phyloP scores from a whole-genome alignment of 53 echinoderm and acorn worm genomes.

The Echinarachnius parma region DNA sequence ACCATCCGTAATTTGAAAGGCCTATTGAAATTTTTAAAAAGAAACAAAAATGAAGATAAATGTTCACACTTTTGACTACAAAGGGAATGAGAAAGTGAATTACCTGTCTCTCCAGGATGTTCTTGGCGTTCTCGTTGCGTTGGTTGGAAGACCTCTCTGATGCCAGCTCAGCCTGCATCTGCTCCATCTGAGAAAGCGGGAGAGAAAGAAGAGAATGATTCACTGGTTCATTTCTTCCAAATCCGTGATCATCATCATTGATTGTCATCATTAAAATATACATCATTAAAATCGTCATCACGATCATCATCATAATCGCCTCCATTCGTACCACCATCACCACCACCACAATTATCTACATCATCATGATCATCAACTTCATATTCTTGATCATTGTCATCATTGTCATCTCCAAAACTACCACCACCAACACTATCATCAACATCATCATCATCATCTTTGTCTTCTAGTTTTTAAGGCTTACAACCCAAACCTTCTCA shows the following conservation, averaged over 20 bases:
- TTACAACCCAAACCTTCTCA: too few relatives aligned
- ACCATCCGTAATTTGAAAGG: too few relatives aligned
- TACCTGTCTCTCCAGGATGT: conserved; percentile 90
- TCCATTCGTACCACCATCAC: not conserved
- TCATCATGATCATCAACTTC: not conserved
- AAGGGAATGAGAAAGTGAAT: too few relatives aligned
- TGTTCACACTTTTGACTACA: too few relatives aligned
- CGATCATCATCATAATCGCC: not conserved
- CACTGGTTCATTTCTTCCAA: too few relatives aligned
- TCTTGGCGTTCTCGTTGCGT: conserved; percentile 78
- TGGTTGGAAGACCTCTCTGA: conserved; percentile 89
- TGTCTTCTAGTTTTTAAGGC: too few relatives aligned
- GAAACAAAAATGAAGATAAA: too few relatives aligned
- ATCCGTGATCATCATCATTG: not conserved
- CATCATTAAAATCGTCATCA: not conserved
- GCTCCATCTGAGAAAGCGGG: conserved; percentile 68
- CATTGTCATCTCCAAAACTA: not conserved
- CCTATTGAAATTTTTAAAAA: too few relatives aligned
- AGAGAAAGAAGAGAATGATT: too few relatives aligned
- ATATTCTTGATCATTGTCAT: not conserved
- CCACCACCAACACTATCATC: not conserved
- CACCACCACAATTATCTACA: not conserved
- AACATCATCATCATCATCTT: not conserved
- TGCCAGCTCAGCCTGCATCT: conserved; percentile 81
- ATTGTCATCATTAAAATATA: not conserved